Conservation (phyloP, 2,797 vertebrate species). For the Scolopax bukidnonensis region DNA sequence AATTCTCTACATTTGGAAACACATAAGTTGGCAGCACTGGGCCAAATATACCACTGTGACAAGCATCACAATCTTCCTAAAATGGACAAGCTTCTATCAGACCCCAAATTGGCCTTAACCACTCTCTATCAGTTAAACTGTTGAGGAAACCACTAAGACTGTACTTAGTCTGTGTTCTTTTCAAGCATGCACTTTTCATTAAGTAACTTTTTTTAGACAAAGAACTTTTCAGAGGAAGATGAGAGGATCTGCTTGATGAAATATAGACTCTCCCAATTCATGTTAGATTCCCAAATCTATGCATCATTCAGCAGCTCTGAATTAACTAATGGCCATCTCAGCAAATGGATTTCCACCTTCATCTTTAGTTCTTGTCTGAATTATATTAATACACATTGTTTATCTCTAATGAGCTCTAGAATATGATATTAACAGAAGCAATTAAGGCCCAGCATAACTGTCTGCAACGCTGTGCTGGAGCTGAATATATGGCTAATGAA, state of each 20-base stretch:
- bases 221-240: constrained; percentile 29
- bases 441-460: constrained; percentile 50
- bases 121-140: background rate
- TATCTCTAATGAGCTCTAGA: constrained; percentile 69
- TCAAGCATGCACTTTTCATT: background rate
- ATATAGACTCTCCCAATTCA: constrained; percentile 35
- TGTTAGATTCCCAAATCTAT: constrained; percentile 11
- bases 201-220: constrained; percentile 34
- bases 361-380: constrained; percentile 60
- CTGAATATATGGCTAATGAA: constrained; percentile 50
- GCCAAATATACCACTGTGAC: background rate
- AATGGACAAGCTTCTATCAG: background rate
- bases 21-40: background rate
- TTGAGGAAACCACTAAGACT: background rate
- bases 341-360: constrained; percentile 56
- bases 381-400: constrained; percentile 68
- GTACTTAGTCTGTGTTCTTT: background rate
- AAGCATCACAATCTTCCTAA: background rate
- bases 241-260: constrained; percentile 45
- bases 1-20: background rate
- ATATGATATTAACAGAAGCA: constrained; percentile 64
- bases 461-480: constrained; percentile 4
- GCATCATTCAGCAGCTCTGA: constrained; percentile 50
- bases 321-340: constrained; percentile 62
- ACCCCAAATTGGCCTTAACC: background rate